These are phyloP conservation scores for Eumacrocentrus americanus DNA, from an alignment of 2,888 invertebrate genomes.

Conservation along the genomic window DNA sequence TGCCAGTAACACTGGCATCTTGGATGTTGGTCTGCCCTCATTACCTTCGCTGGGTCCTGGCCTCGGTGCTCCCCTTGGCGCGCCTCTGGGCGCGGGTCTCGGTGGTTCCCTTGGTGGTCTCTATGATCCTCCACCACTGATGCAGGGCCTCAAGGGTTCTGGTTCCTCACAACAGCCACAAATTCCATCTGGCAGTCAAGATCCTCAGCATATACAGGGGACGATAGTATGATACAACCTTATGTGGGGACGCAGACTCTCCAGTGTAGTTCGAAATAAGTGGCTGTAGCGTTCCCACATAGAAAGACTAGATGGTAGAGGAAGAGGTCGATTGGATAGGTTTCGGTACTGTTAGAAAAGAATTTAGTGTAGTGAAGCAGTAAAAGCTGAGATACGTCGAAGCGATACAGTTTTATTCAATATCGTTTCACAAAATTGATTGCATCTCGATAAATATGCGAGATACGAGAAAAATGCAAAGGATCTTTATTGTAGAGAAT, in stretches of 20 bases:
- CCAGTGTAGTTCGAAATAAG: conserved; percentile 77
- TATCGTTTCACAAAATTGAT: no score
- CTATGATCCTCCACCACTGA: conserved; percentile 64
- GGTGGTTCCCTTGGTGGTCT: conserved; percentile 61
- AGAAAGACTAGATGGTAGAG: conserved; percentile 14
- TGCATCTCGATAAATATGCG: no score
- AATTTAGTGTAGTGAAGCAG: no score
- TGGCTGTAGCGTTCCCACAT: conserved; percentile 70
- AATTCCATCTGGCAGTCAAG: conserved; percentile 61
- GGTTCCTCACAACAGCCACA: conserved; percentile 39
- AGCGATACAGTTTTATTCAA: no score
- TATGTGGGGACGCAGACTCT: conserved; percentile 88
- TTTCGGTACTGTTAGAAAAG: no score
- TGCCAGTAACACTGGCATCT: conserved; percentile 65
- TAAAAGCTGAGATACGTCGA: no score
- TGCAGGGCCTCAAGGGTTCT: conserved; percentile 50
- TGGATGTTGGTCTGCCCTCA: conserved; percentile 62
- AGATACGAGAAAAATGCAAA: no score
- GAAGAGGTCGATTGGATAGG: no score
- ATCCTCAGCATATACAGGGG: conserved; percentile 82
- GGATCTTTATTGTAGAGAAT: no score
- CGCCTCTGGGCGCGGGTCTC: conserved; percentile 48
- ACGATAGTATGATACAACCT: conserved; percentile 95
- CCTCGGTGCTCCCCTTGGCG: conserved; percentile 34
- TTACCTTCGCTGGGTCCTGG: conserved; percentile 46